A percentile compares a stretch with the other conserved stretches of the same genome.
These are phyloP conservation scores for Sterrhoptilus dennistouni DNA, from an alignment of 2,113 vertebrate genomes.

Conservation along the genomic window DNA sequence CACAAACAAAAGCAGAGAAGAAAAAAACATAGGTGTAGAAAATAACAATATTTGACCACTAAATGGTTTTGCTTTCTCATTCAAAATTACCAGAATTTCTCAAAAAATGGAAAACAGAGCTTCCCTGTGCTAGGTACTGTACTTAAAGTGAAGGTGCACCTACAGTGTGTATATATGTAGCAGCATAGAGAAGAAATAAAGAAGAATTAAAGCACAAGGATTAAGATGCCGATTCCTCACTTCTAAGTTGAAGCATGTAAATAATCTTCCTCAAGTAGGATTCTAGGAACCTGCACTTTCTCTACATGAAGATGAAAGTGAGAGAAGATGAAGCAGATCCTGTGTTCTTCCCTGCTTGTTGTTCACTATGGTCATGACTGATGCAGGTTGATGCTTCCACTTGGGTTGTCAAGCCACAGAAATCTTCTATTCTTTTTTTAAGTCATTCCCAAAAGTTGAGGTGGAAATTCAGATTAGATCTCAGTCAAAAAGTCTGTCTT, in stretches of 20 bases:
- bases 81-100: background rate
- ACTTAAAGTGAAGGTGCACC: background rate
- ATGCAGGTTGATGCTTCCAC: background rate
- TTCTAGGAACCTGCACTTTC: background rate
- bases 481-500: background rate
- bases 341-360: background rate
- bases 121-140: background rate
- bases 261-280: background rate
- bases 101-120: background rate
- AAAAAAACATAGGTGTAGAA: background rate
- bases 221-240: background rate
- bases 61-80: background rate
- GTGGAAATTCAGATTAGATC: background rate
- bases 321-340: background rate
- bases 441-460: background rate
- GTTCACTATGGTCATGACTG: background rate
- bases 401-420: fast-evolving
- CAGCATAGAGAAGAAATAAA: background rate
- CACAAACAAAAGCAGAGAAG: background rate
- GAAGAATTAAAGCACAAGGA: background rate
- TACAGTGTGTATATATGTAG: fast-evolving
- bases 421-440: background rate
- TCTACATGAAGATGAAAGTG: background rate
- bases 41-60: background rate
- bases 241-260: background rate